Percentiles rank a stretch among this genome's conserved stretches.
These are phyloP conservation scores for Tachystola acroxantha DNA, from an alignment of 2,888 invertebrate genomes.

Conservation along the genomic window DNA sequence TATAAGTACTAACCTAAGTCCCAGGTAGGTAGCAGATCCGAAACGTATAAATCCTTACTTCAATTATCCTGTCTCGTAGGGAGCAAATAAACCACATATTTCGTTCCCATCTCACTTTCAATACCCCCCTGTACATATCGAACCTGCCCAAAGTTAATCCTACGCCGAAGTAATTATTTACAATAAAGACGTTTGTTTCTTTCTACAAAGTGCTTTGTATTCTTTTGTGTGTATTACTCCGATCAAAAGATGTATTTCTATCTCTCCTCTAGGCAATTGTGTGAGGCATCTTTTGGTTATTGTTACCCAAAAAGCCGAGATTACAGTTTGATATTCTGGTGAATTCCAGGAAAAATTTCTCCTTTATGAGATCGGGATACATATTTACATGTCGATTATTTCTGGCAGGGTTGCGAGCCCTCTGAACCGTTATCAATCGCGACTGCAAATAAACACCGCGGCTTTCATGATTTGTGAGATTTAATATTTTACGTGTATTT, in stretches of 20 bases:
- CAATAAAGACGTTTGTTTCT: constrained; percentile 3
- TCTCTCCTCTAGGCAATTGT: background rate
- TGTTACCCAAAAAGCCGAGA: constrained; percentile 15
- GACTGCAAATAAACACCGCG: constrained; percentile 35
- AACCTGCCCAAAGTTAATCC: constrained; percentile 29
- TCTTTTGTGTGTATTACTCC: background rate
- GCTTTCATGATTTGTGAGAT: constrained; percentile 40
- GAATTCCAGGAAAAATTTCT: constrained; percentile 7
- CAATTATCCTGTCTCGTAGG: constrained; percentile 64
- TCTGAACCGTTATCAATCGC: constrained; percentile 38
- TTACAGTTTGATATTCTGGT: constrained; percentile 9
- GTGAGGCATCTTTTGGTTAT: constrained; percentile 11
- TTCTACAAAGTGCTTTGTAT: background rate
- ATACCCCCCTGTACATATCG: constrained; percentile 27
- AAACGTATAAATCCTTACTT: constrained; percentile 68
- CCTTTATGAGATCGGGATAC: constrained; percentile 12
- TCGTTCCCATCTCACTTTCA: constrained; percentile 57
- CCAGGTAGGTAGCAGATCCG: constrained; percentile 36
- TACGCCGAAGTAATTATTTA: background rate
- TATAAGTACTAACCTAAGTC: background rate
- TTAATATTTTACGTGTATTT: constrained; percentile 50
- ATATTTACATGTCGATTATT: constrained; percentile 30
- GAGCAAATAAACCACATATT: constrained; percentile 62
- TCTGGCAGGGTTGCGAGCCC: constrained; percentile 28
- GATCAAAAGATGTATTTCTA: background rate